These are phyloP conservation scores for Asteroscopus sphinx DNA, from an alignment of 2,888 invertebrate genomes.

Conservation along the genomic window DNA sequence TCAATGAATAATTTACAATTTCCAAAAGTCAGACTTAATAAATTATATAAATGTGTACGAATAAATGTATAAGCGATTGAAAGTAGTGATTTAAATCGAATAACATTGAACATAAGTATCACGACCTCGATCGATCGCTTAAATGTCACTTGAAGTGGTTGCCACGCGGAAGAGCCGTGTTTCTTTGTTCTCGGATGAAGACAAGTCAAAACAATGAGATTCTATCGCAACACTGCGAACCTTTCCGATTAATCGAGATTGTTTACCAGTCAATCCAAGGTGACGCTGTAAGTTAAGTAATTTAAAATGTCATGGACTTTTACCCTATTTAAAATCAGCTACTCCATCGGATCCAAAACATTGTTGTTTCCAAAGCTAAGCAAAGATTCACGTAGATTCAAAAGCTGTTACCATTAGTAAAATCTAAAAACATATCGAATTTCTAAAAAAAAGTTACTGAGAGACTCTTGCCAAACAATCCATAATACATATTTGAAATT, in stretches of 20 bases:
- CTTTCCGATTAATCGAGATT: conserved; percentile 70
- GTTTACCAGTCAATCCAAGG: conserved; percentile 58
- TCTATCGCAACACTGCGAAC: conserved; percentile 72
- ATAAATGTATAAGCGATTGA: conserved; percentile 41
- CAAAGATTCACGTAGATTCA: neutral
- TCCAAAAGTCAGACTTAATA: neutral
- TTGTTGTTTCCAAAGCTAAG: conserved; percentile 15
- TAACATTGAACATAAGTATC: conserved; percentile 71
- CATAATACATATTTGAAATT: conserved; percentile 54
- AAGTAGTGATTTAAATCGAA: conserved; percentile 53
- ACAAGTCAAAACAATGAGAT: conserved; percentile 80
- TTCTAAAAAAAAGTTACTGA: conserved; percentile 1
- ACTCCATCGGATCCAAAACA: neutral
- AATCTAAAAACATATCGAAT: conserved; percentile 7
- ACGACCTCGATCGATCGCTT: conserved; percentile 84
- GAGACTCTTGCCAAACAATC: conserved; percentile 19
- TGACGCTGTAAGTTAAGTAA: conserved; percentile 55
- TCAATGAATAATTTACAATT: conserved; percentile 8
- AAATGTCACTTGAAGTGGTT: conserved; percentile 86
- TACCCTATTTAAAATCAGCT: conserved; percentile 1
- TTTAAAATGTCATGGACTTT: conserved; percentile 55
- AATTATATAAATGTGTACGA: conserved; percentile 11
- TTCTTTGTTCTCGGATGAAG: conserved; percentile 79
- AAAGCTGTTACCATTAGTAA: conserved; percentile 7
- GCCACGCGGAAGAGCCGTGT: conserved; percentile 81